Base-by-base conservation (phyloP, 2,113 vertebrate genomes). In the Notothenia coriiceps region DNA sequence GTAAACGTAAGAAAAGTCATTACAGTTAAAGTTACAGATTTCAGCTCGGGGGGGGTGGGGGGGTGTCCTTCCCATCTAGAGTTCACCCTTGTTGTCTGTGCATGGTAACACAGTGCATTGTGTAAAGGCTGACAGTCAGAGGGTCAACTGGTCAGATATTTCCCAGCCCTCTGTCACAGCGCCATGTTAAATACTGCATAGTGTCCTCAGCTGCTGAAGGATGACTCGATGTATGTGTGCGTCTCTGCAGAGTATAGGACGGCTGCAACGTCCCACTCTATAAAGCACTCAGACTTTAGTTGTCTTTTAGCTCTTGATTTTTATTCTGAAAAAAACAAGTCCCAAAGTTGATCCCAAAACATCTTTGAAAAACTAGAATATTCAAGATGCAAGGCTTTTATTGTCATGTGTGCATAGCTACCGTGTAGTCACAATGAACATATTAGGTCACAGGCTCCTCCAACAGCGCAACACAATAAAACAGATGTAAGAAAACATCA, bases 121-220 rank as follows among this genome's bases (percentile, higher is more conserved):
- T 74, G 78, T 66, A 29, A 80, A 64, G 46, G 64, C 70, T 70
- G 76, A 76, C 63, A 44, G 63, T 14, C 15, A 57, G 63, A 74
- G 82, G 89, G 86, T 90, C 80, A 81, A 83, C 68, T 80, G 77
- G 82, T 83, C 84, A 91, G 86, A 70, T 91, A 94, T 94, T 92
- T 93, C 84, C 83, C 91, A 90, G 88, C 46, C 49, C 43, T 57
- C 84, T 86, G 93, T 84, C 22, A 90, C 89, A 91, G 88, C 44
- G 76, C 67, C 75, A 89, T 90, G 89, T 91, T 88, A 92, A 91
- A 93, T 92, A 91, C 89, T 92, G 72, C 91, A 89, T 86, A 71
- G 79, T 73, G 69, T 87, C 83, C 82, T 89, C 82, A 88, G 66
- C 57, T 79, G 46, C 85, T 65, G 72, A 74, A 40, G 43, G 67